phyloP scores from a whole-genome alignment of 2,888 invertebrate species.

The Anodontia alba region DNA sequence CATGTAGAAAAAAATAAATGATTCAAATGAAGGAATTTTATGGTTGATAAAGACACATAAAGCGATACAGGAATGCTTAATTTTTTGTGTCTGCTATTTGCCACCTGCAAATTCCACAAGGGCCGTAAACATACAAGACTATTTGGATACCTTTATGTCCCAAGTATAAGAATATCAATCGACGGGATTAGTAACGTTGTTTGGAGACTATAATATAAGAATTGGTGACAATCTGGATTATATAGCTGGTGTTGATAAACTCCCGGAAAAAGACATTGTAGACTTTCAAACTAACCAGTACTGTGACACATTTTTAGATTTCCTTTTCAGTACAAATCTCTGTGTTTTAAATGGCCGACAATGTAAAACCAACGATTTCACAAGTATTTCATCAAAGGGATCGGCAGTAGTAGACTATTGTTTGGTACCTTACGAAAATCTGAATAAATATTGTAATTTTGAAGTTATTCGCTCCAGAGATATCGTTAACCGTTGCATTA shows the following conservation, averaged over 20 bases:
- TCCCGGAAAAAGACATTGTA: no score
- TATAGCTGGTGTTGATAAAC: no score
- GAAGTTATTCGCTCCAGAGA: not conserved
- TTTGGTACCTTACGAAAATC: not conserved
- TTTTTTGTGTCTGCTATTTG: conserved; percentile 20
- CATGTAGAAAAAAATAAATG: conserved; percentile 7
- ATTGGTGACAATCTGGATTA: no score
- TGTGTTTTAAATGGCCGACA: not conserved
- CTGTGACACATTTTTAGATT: not conserved
- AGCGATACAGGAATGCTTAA: not conserved
- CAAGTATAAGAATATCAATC: not conserved
- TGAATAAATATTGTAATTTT: not conserved
- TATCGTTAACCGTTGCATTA: not conserved
- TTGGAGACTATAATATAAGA: no score
- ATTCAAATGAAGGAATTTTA: conserved; percentile 6
- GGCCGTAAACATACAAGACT: not conserved
- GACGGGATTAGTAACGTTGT: no score
- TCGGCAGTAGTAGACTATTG: not conserved
- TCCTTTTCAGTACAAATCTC: not conserved
- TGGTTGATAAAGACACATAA: conserved; percentile 9
- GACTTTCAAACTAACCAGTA: no score
- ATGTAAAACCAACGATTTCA: not conserved
- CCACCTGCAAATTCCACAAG: no score
- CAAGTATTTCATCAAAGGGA: not conserved
- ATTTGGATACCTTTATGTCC: conserved; percentile 3